Evolutionary conservation across 2,797 vertebrate genomes (phyloP).

Genomic region (Diplodus sargus): DNA sequence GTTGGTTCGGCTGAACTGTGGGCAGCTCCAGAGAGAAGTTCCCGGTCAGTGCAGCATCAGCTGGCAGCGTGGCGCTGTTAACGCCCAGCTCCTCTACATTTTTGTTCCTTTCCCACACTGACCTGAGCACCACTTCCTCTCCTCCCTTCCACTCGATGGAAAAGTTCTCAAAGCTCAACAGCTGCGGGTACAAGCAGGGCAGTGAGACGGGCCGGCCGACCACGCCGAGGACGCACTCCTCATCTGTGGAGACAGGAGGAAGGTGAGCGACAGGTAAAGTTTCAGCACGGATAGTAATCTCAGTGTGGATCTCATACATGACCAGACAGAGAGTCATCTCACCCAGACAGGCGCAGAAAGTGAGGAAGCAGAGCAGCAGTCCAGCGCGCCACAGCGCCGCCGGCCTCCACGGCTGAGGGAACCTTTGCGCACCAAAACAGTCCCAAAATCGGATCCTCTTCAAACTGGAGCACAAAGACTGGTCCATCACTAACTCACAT

Average conservation of each 20-base stretch:
- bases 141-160: constrained; percentile 76
- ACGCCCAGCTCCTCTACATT: constrained; percentile 44
- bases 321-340: constrained; percentile 28
- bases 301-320: not conserved
- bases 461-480: not conserved
- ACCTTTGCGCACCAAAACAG: not conserved
- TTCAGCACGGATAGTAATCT: not conserved
- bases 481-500: not conserved
- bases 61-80: constrained; percentile 39
- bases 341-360: constrained; percentile 63
- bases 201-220: constrained; percentile 58
- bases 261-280: not conserved
- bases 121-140: constrained; percentile 60
- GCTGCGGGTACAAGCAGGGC: constrained; percentile 68
- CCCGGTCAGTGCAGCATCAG: constrained; percentile 51
- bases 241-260: constrained; percentile 41
- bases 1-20: constrained; percentile 34
- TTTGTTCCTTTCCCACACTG: constrained; percentile 51
- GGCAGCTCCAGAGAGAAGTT: constrained; percentile 76
- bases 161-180: constrained; percentile 44
- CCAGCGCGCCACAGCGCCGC: constrained; percentile 56
- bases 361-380: constrained; percentile 63
- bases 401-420: constrained; percentile 32
- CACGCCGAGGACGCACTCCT: constrained; percentile 67
- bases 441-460: not conserved